Evolutionary conservation across 2,888 invertebrate genomes (phyloP).

Genomic region (Ferdinandea cuprea): DNA sequence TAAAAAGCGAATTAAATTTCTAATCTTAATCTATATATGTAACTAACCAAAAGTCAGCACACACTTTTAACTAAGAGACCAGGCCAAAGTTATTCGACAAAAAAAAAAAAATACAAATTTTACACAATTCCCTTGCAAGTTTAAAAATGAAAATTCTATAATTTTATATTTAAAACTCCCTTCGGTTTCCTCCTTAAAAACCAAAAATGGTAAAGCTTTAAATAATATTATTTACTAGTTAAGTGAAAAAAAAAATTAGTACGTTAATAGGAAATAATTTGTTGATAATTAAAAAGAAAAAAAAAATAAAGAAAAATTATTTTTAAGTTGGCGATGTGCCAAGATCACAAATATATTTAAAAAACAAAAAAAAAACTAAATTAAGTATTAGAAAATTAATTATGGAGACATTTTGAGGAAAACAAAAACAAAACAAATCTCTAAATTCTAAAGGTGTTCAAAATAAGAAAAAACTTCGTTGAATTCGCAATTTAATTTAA

Average conservation of each 20-base stretch:
- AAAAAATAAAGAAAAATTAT: neutral
- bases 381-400: too few relatives aligned
- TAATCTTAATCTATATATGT: too few relatives aligned
- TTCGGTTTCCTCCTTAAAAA: neutral
- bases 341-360: slow-evolving; percentile 55
- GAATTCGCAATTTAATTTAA: neutral
- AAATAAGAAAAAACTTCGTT: slow-evolving; percentile 40
- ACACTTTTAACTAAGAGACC: neutral
- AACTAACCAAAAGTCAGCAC: too few relatives aligned
- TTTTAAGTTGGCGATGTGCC: slow-evolving; percentile 60
- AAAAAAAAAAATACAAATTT: neutral
- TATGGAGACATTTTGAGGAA: too few relatives aligned
- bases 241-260: neutral
- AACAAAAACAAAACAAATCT: neutral
- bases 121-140: neutral
- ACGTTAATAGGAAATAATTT: neutral
- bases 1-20: too few relatives aligned
- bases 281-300: slow-evolving; percentile 4
- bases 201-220: slow-evolving; percentile 55
- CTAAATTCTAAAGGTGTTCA: slow-evolving; percentile 21
- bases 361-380: neutral
- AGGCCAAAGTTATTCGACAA: neutral
- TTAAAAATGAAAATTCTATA: too few relatives aligned
- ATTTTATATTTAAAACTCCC: neutral
- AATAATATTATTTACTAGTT: slow-evolving; percentile 9